Conservation (phyloP, 2,113 vertebrate species). For the Brienomyrus longianalis region DNA sequence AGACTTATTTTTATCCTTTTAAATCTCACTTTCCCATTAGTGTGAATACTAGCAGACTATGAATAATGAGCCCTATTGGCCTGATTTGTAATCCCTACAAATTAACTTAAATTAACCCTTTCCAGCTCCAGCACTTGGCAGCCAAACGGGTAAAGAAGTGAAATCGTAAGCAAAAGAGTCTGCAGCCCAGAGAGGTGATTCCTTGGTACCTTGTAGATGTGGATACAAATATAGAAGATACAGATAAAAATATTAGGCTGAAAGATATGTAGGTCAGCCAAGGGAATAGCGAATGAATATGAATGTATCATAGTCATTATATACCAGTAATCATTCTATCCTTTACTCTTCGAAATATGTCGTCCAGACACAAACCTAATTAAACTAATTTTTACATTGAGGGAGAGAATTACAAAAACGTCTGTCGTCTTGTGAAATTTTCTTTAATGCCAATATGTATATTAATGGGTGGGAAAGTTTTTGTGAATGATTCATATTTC, state of each 20-base stretch:
- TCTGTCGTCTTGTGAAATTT: neutral
- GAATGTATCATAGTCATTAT: neutral
- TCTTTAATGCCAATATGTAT: neutral
- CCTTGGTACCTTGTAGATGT: neutral
- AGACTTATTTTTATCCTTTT: constrained; percentile 12
- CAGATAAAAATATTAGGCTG: neutral
- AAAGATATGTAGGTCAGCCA: neutral
- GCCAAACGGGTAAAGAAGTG: neutral
- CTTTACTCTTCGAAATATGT: neutral
- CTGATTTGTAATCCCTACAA: constrained; percentile 11
- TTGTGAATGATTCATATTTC: neutral
- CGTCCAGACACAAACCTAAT: neutral
- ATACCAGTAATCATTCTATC: neutral
- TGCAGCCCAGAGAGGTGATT: neutral
- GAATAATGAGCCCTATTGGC: constrained; percentile 10
- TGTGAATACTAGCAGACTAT: constrained; percentile 15
- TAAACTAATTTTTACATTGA: neutral
- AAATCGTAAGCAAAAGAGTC: neutral
- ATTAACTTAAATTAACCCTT: constrained; percentile 11
- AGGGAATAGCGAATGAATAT: neutral
- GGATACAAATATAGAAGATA: neutral
- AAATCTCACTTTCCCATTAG: constrained; percentile 16
- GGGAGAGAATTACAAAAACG: neutral
- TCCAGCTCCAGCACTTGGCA: neutral
- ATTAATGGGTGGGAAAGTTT: neutral